Evolutionary conservation across 2,888 invertebrate species (phyloP), one percentile per base, ranked within the genome.

Genomic region (Tortricodes alternella): DNA sequence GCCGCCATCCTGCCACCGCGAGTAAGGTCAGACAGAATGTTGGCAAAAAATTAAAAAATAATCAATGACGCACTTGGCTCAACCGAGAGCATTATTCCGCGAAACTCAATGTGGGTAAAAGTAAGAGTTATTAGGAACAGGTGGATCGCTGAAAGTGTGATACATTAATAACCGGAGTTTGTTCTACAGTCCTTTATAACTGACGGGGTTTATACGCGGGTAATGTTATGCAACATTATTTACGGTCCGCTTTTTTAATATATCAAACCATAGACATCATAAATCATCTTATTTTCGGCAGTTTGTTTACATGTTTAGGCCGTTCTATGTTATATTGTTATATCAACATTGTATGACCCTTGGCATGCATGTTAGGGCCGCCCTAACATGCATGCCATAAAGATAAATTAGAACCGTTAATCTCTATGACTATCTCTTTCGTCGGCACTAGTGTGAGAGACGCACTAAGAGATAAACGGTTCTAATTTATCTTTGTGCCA

Each of bases 1-100:
- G 13, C 41, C 24, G 24, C 15, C 27, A 73, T 78, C 77, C 76
- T 76, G 75, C 70, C 56, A 13, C 29, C 32, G 46, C 11, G 46
- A 41, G 37, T n/a, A 56, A 56, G 56, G 56, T 44, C 49, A 56
- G 44, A 44, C 49, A 18, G 60, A 53, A 46, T 51, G 59, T 62
- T 63, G 60, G 63, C 66, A 63, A 67, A 66, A 66, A 66, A 58
- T 41, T 13, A 46, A 58, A 55, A 46, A 57, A 35, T 41, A 60
- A 44, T 62, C 32, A 29, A 59, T 76, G 76, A 76, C 74, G 78
- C 70, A 75, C 60, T 76, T 77, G 73, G 76, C 77, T 65, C 66
- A 41, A 38, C 53, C 46, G 50, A 50, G 55, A 43, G 35, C 27
- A 29, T 41, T 24, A 16, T 29, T 53, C 27, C 27, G 19, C 29